Evolutionary conservation across 2,888 invertebrate species (phyloP).

Genomic region (Drosophila peninsularis): DNA sequence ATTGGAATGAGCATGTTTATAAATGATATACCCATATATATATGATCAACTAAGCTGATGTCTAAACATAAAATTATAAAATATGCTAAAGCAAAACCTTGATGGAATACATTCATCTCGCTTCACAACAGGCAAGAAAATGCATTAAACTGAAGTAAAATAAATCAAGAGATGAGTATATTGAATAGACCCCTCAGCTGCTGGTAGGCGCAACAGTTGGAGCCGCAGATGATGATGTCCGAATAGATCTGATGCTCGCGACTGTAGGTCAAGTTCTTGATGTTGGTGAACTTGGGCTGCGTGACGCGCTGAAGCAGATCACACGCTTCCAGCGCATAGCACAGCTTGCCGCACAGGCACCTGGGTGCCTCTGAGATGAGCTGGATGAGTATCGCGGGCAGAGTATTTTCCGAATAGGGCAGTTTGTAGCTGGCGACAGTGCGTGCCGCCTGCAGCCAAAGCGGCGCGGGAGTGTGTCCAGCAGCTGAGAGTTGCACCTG

Average conservation of each 20-base stretch:
- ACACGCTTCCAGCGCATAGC: conserved; percentile 67
- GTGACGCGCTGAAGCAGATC: conserved; percentile 76
- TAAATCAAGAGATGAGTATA: conserved; percentile 20
- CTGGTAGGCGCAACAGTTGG: conserved; percentile 63
- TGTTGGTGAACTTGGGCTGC: conserved; percentile 79
- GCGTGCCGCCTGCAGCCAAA: conserved; percentile 82
- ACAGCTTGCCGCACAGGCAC: conserved; percentile 82
- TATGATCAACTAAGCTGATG: neutral
- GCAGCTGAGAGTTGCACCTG: conserved; percentile 3
- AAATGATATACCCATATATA: neutral
- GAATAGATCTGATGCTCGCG: conserved; percentile 83
- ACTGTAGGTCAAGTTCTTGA: conserved; percentile 82
- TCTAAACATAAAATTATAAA: neutral
- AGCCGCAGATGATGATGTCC: conserved; percentile 82
- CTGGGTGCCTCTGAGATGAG: conserved; percentile 81
- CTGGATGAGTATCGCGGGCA: conserved; percentile 81
- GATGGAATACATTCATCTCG: neutral
- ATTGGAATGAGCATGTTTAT: conserved; percentile 19
- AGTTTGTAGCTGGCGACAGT: conserved; percentile 68
- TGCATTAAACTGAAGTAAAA: neutral
- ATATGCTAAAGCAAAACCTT: neutral
- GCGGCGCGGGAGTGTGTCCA: conserved; percentile 48
- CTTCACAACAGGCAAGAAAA: conserved; percentile 1
- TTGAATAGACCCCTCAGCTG: conserved; percentile 37
- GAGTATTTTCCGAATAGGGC: conserved; percentile 60